Base-by-base conservation (phyloP, 2,888 invertebrate species). In the Isotomurus palustris region DNA sequence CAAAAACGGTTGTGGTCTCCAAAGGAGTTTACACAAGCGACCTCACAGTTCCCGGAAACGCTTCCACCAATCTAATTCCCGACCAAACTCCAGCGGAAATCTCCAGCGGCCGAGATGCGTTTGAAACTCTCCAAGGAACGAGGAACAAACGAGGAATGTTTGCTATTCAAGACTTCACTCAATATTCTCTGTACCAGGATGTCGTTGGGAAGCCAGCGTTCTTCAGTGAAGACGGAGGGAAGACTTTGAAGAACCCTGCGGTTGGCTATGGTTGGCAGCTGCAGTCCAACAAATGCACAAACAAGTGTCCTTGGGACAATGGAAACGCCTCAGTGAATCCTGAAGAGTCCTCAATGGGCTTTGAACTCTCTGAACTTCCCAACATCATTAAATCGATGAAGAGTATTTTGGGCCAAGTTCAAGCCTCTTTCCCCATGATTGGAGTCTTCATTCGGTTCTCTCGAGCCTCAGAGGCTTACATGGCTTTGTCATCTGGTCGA, bases 261-360 rank as follows among this genome's bases (percentile, higher is more conserved):
- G 58, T 51, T 0, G 65, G 65, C 3, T 62, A 40, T 28, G 65
- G 49, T 6, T 43, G 60, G 45, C 47, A 50, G 28, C 29, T 65
- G 22, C 59, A 60, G 38, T 29, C 59, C 0, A 62, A 62, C 41
- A 53, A 53, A 17, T 65, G 62, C 27, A 24, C 55, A 1, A 54
- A 57, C 28, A 57, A 58, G 38, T 65, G 65, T 40, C 35, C 58
- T 19, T 65, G 65, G 65, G 60, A 57, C 19, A 60, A 62, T 43
- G 65, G 65, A 3, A 47, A 65, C 4, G 19, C 41, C 12, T 53
- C 56, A 0, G 52, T 58, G 14, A 40, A 57, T 17, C 60, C 60
- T 3, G 62, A 62, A 32, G 65, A 65, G 21, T 55, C 56, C n/a
- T 54, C 62, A 8, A 60, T 65, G 57, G 65, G 60, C 12, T 58